Conservation (phyloP, 1,140 invertebrate species). For the Hesperophylax magnus region DNA sequence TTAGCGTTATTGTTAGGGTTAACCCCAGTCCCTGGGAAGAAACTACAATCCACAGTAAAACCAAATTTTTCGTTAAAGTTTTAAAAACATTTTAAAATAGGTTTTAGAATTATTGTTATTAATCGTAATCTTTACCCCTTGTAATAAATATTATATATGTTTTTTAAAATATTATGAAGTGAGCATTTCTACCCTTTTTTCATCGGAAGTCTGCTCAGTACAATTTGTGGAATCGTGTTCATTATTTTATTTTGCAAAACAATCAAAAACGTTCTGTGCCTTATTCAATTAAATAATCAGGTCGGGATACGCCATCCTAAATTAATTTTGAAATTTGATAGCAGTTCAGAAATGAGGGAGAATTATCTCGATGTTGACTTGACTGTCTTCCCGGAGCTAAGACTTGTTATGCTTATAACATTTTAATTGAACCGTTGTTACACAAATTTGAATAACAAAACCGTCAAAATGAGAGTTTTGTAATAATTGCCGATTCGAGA, state of each 20-base stretch:
- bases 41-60: too few species aligned
- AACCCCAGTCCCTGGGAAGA: too few species aligned
- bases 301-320: slow-evolving; percentile 35
- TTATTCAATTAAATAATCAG: slow-evolving; percentile 22
- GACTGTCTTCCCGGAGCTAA: slow-evolving; percentile 50
- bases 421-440: slow-evolving; percentile 13
- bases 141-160: too few species aligned
- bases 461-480: neutral
- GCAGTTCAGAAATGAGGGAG: slow-evolving; percentile 24
- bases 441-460: slow-evolving; percentile 21
- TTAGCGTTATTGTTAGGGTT: too few species aligned
- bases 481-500: slow-evolving; percentile 18
- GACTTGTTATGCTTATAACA: slow-evolving; percentile 7
- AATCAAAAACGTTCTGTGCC: neutral
- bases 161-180: too few species aligned
- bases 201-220: neutral
- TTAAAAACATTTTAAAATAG: too few species aligned
- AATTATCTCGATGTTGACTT: slow-evolving; percentile 49
- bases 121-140: too few species aligned
- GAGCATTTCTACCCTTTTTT: too few species aligned
- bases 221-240: neutral
- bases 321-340: slow-evolving; percentile 56
- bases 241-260: slow-evolving; percentile 26
- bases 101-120: too few species aligned
- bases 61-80: too few species aligned